Percentiles rank a stretch among this genome's conserved stretches.
Conservation (phyloP, 2,888 invertebrate species). For the Torymus auratus region DNA sequence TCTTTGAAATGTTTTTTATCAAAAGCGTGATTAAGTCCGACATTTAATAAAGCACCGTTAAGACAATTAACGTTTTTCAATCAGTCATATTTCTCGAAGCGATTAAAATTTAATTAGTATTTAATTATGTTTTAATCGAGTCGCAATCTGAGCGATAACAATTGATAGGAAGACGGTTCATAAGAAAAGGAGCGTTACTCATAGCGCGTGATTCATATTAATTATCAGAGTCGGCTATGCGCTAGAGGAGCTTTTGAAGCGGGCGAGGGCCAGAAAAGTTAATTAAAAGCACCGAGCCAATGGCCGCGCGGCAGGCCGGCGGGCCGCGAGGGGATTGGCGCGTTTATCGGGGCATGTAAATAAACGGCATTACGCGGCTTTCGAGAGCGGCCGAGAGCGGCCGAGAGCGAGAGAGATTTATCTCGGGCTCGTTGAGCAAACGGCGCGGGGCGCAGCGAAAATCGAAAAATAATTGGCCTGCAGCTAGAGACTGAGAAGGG, state of each 20-base stretch:
- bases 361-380: not conserved
- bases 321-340: too few species aligned
- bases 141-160: constrained; percentile 10
- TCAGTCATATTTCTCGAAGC: constrained; percentile 22
- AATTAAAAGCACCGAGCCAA: not conserved
- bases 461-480: not conserved
- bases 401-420: too few species aligned
- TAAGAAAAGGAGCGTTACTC: not conserved
- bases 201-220: constrained; percentile 13
- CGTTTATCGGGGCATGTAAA: not conserved
- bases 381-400: not conserved
- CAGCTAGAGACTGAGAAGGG: not conserved
- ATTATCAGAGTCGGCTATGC: constrained; percentile 13
- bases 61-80: constrained; percentile 5
- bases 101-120: constrained; percentile 33
- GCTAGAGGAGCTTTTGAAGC: not conserved
- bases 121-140: constrained; percentile 36
- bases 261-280: not conserved
- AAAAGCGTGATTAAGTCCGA: not conserved
- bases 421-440: too few species aligned
- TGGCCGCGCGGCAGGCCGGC: too few species aligned
- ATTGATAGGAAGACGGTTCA: constrained; percentile 13
- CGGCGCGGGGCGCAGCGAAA: not conserved
- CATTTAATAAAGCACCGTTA: constrained; percentile 14
- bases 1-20: not conserved